A percentile compares a stretch with the other conserved stretches of the same genome.
These are phyloP conservation scores for Hypselothyrea guttata DNA, from an alignment of 2,888 invertebrate species.

Conservation along the genomic window DNA sequence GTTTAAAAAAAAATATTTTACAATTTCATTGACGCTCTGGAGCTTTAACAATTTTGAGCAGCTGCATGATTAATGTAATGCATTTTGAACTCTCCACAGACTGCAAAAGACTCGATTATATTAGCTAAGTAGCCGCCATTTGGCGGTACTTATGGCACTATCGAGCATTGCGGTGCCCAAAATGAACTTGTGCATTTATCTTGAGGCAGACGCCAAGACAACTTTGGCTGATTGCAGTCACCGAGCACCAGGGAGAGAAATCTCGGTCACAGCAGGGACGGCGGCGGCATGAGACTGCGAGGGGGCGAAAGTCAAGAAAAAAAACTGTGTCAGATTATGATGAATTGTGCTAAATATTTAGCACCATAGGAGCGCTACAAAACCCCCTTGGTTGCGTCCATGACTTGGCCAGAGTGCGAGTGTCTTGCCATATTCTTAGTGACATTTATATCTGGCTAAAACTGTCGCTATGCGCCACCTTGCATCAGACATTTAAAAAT, in stretches of 20 bases:
- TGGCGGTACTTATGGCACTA: conserved; percentile 3
- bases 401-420: conserved; percentile 1
- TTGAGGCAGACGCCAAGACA: conserved; percentile 59
- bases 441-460: conserved; percentile 71
- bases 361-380: too few relatives aligned
- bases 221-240: conserved; percentile 72
- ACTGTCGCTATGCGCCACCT: too few relatives aligned
- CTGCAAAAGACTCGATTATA: background rate
- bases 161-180: conserved; percentile 54
- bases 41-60: background rate
- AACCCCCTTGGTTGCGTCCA: background rate
- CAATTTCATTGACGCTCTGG: too few relatives aligned
- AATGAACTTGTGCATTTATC: conserved; percentile 79
- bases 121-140: conserved; percentile 21
- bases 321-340: too few relatives aligned
- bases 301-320: too few relatives aligned
- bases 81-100: conserved; percentile 7
- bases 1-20: too few relatives aligned
- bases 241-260: conserved; percentile 40
- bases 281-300: conserved; percentile 4
- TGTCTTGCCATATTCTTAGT: conserved; percentile 69
- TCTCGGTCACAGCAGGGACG: conserved; percentile 22
- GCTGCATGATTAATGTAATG: background rate
- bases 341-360: too few relatives aligned
- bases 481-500: conserved; percentile 68